A percentile compares a stretch with the other conserved stretches of the same genome.
Conservation (phyloP, 2,888 invertebrate species). For the Bellardia pandia region DNA sequence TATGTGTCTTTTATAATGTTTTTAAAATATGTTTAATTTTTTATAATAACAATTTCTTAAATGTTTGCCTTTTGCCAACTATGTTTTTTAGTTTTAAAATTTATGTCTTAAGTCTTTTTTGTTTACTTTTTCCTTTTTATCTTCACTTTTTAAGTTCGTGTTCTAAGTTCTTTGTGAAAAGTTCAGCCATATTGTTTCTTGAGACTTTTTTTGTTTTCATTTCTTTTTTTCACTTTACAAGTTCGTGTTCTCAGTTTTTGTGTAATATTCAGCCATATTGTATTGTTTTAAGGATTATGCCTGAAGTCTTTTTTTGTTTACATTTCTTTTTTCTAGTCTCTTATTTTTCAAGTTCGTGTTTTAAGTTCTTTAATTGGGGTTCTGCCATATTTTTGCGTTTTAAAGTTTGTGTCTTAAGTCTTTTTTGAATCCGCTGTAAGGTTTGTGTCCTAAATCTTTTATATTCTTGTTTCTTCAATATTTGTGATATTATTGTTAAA, state of each 20-base stretch:
- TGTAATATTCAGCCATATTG: background rate
- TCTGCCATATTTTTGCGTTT: background rate
- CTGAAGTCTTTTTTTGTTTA: conserved; percentile 39
- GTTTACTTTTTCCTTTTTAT: background rate
- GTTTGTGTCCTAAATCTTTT: conserved; percentile 17
- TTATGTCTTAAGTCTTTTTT: background rate
- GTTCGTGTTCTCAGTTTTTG: conserved; percentile 24
- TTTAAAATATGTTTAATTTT: background rate
- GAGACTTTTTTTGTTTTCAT: background rate
- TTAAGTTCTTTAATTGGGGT: conserved; percentile 10
- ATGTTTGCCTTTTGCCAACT: too few species aligned
- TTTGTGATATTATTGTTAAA: too few species aligned
- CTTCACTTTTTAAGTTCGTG: background rate
- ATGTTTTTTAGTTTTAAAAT: too few species aligned
- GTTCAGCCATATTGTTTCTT: background rate
- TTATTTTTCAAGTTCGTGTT: conserved; percentile 11
- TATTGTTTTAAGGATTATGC: background rate
- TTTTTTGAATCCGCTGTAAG: conserved; percentile 49
- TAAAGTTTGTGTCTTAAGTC: conserved; percentile 75
- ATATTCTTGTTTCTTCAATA: too few species aligned
- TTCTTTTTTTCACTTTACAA: background rate
- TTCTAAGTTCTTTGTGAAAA: background rate
- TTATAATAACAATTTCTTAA: too few species aligned
- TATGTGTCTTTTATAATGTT: too few species aligned
- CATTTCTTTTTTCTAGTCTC: background rate